phyloP scores from a whole-genome alignment of 2,797 vertebrate genomes.

The Spinus olivaceus region DNA sequence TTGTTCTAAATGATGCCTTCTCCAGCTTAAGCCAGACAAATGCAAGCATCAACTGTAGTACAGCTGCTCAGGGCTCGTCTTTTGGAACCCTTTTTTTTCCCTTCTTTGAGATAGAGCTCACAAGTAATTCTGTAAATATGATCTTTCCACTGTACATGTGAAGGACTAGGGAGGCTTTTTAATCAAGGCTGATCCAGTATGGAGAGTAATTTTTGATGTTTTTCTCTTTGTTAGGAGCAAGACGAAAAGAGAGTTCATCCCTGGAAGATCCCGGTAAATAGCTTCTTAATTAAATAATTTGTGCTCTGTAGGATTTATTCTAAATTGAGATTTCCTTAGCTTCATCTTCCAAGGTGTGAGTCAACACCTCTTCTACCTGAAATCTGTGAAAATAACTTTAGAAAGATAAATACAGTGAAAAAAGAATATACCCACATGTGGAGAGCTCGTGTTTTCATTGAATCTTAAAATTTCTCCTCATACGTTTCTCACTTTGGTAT shows the following conservation, averaged over 20 bases:
- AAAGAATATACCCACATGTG: not conserved
- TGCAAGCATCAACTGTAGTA: not conserved
- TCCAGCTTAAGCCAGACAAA: not conserved
- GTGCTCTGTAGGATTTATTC: not conserved
- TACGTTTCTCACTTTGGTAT: not conserved
- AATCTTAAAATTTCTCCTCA: not conserved
- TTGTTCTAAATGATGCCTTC: not conserved
- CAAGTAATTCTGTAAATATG: not conserved
- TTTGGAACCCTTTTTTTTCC: not conserved
- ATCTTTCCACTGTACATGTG: not conserved
- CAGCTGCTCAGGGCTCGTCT: not conserved
- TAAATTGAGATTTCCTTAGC: not conserved
- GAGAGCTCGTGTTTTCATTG: not conserved
- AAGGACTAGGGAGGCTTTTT: not conserved
- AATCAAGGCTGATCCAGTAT: not conserved
- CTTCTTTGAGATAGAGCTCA: not conserved
- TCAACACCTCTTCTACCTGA: not conserved
- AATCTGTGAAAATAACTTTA: not conserved
- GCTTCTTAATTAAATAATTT: constrained; percentile 35
- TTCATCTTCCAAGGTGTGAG: not conserved
- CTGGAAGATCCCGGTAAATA: constrained; percentile 73
- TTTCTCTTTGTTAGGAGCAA: constrained; percentile 63
- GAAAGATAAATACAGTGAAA: not conserved
- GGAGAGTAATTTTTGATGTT: not conserved
- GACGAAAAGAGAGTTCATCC: constrained; percentile 58